phyloP scores from a whole-genome alignment of 2,113 vertebrate species.

The Thinocorus orbignyianus region DNA sequence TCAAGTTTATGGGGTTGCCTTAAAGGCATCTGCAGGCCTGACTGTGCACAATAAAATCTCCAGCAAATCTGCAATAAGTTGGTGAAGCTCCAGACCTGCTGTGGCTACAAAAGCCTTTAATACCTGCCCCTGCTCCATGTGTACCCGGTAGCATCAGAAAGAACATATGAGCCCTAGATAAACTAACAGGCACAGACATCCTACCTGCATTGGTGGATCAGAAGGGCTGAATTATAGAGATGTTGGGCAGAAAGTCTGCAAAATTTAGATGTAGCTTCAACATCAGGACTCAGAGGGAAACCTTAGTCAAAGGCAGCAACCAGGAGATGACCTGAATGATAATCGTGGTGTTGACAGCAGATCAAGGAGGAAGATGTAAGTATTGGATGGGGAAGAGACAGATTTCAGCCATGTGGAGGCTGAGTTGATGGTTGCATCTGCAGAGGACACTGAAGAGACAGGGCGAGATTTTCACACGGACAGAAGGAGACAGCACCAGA shows the following conservation, averaged over 20 bases:
- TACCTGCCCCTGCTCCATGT: neutral
- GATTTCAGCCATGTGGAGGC: fast-evolving
- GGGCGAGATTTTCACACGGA: neutral
- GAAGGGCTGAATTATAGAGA: neutral
- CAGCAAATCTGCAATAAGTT: neutral
- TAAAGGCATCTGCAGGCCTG: neutral
- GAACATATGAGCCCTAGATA: fast-evolving
- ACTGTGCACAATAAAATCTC: neutral
- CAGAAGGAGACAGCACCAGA: neutral
- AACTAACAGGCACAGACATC: neutral
- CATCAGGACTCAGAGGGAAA: neutral
- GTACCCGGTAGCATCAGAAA: neutral
- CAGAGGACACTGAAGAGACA: neutral
- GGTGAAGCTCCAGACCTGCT: neutral
- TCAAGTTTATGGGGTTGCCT: neutral
- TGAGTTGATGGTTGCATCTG: neutral
- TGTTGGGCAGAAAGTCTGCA: neutral
- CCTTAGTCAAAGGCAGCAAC: neutral
- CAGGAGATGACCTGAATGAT: neutral
- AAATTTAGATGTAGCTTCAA: neutral
- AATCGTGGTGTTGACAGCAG: neutral
- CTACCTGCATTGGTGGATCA: neutral
- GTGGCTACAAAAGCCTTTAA: neutral
- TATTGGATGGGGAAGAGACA: neutral
- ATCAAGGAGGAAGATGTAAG: neutral